Percentiles rank a stretch among this genome's conserved stretches.
These are phyloP conservation scores for Sebastes jordani DNA, from an alignment of 2,797 vertebrate species.

Conservation along the genomic window DNA sequence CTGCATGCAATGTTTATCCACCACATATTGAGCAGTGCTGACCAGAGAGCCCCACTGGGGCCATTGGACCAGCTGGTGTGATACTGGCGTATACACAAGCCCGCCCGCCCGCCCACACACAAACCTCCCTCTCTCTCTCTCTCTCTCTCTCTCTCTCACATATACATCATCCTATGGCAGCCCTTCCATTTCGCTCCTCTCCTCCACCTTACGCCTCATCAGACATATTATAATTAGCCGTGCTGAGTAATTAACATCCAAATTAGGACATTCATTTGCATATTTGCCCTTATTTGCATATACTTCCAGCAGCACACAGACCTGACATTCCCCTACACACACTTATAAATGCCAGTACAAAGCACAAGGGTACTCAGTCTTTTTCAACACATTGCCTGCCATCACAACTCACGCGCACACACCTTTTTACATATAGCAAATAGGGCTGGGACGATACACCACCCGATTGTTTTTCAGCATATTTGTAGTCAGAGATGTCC, in stretches of 20 bases:
- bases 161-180: constrained; percentile 54
- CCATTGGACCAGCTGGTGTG: too few species aligned
- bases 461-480: too few species aligned
- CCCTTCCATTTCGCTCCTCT: constrained; percentile 47
- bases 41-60: too few species aligned
- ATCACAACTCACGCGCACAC: neutral
- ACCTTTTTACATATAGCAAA: neutral
- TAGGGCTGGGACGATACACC: neutral
- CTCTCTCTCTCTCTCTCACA: neutral
- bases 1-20: too few species aligned
- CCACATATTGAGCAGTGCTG: too few species aligned
- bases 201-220: constrained; percentile 73
- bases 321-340: constrained; percentile 46
- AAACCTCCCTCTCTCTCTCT: too few species aligned
- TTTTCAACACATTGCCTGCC: neutral
- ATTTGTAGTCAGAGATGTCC: too few species aligned
- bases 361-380: constrained; percentile 7
- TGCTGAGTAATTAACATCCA: constrained; percentile 81
- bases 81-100: too few species aligned
- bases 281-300: constrained; percentile 64
- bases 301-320: constrained; percentile 32
- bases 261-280: constrained; percentile 79
- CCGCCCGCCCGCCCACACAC: too few species aligned
- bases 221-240: constrained; percentile 78
- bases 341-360: constrained; percentile 20